A percentile compares a stretch with the other conserved stretches of the same genome.
Conservation (phyloP, 2,797 vertebrate species). For the Synaphobranchus kaupii region DNA sequence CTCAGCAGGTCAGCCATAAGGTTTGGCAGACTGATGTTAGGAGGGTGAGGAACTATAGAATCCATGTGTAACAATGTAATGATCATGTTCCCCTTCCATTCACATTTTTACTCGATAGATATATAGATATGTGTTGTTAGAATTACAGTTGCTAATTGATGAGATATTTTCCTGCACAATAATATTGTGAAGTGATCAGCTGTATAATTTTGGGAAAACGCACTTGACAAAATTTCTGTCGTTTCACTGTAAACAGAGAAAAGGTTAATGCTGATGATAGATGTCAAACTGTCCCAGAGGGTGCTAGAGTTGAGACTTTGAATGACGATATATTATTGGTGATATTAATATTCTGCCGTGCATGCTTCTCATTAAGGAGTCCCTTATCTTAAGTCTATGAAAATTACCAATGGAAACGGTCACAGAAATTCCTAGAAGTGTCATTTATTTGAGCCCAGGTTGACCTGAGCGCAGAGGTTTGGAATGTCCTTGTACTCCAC, state of each 20-base stretch:
- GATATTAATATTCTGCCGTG: conserved; percentile 14
- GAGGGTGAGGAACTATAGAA: neutral
- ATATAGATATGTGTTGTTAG: neutral
- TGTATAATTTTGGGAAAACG: neutral
- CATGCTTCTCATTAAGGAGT: conserved; percentile 16
- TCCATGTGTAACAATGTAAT: neutral
- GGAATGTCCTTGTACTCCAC: neutral
- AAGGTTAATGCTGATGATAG: neutral
- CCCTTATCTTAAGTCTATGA: conserved; percentile 8
- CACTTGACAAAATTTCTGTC: neutral
- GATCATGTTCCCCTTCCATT: neutral
- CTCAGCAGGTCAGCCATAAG: neutral
- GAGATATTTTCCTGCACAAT: conserved; percentile 8
- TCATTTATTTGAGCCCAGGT: neutral
- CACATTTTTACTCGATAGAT: neutral
- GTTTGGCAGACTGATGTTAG: neutral
- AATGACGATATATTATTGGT: conserved; percentile 14
- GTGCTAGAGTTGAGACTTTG: neutral
- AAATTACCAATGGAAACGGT: neutral
- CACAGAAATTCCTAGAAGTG: neutral
- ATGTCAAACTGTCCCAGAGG: neutral
- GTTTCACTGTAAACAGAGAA: conserved; percentile 11
- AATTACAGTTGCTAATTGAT: neutral
- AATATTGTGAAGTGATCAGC: neutral
- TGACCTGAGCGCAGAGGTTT: neutral